Evolutionary conservation across 2,888 invertebrate genomes (phyloP), one percentile per base, ranked within the genome.

Genomic region (Xanthostigma xanthostigma): DNA sequence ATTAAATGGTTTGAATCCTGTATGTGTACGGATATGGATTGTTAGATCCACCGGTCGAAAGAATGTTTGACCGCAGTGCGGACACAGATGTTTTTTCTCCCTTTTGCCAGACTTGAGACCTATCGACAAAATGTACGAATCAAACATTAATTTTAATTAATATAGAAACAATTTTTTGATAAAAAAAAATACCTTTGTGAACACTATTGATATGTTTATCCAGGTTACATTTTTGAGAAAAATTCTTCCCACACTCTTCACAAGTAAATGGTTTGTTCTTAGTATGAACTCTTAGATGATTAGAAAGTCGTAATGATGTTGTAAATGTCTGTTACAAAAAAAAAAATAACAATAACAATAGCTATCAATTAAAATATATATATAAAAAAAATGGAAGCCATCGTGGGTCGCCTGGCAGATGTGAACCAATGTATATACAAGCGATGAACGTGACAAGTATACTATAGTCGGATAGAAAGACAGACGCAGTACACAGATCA

Each of bases 181-280:
- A 38, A 41, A 41, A 41, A 41, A 41, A 17, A 13, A 33, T 37
- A 50, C 50, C 50, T 43, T 43, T 50, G 41, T 46, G 50, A 43
- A 41, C 27, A 35, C 36, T 33, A 50, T 50, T 39, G 3, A 50
- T 42, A 40, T 50, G 50, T 36, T 42, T 42, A 9, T 46, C 40
- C 17, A 50, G 36, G 36, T 47, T 50, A 14, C 42, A 50, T 44
- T 50, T 50, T 33, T 50, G 44, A 36, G 34, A 35, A 43, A 43
- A 50, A n/a, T 46, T 50, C 13, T 44, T 46, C 11, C 46, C 47
- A 50, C 50, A 50, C 35, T 47, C 47, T n/a, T 46, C 41, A 27
- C 50, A 50, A 11, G 14, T 17, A 36, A 35, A 47, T 14, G 44
- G 44, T 47, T 46, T 43, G 13, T 50, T 46, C 9, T 46, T 17